Percentiles rank a stretch among this genome's conserved stretches.
These are phyloP conservation scores for Micropoecilia bifurca DNA, from an alignment of 2,797 vertebrate species.

Conservation along the genomic window DNA sequence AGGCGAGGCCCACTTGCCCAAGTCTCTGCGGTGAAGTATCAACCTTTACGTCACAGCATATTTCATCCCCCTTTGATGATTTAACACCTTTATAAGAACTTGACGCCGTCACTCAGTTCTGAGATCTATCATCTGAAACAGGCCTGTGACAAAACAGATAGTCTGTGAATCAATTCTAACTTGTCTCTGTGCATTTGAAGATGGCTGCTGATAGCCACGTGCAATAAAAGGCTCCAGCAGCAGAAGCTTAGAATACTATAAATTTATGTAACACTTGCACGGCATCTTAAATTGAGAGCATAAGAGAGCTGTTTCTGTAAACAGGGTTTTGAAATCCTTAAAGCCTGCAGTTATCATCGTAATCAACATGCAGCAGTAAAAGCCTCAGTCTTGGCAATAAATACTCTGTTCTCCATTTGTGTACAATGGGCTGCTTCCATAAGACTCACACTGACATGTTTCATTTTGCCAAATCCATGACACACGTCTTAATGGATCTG, in stretches of 20 bases:
- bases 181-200: constrained; percentile 57
- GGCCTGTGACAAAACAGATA: constrained; percentile 57
- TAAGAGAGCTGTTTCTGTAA: constrained; percentile 23
- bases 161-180: constrained; percentile 70
- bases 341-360: constrained; percentile 8
- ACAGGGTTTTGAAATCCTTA: constrained; percentile 21
- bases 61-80: constrained; percentile 60
- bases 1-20: constrained; percentile 19
- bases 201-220: constrained; percentile 52
- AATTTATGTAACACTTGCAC: constrained; percentile 34
- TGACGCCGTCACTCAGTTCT: constrained; percentile 57
- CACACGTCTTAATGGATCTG: not conserved
- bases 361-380: constrained; percentile 31
- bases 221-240: constrained; percentile 53
- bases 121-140: constrained; percentile 55
- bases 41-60: constrained; percentile 29
- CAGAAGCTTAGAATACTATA: constrained; percentile 26
- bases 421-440: constrained; percentile 2
- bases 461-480: constrained; percentile 12
- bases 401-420: constrained; percentile 19
- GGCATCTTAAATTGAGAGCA: constrained; percentile 6
- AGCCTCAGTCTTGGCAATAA: not conserved
- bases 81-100: constrained; percentile 57
- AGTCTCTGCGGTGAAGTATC: constrained; percentile 32
- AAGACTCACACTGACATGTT: constrained; percentile 13